phyloP scores from a whole-genome alignment of 2,797 vertebrate genomes.

The Clarias pachynema region DNA sequence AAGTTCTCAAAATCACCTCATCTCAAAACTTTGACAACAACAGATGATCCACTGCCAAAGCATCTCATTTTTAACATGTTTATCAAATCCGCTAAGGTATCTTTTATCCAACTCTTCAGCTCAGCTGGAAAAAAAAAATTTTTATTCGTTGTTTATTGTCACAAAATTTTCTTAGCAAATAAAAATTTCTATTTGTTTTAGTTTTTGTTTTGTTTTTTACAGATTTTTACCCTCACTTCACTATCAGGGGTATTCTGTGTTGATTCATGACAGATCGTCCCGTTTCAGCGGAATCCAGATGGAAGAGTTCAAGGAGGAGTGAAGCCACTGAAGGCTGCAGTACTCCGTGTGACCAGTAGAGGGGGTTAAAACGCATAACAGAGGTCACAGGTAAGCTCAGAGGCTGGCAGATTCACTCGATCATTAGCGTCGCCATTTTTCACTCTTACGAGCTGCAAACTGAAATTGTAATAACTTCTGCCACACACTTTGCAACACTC shows the following conservation, averaged over 20 bases:
- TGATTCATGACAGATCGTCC: not conserved
- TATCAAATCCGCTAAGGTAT: not conserved
- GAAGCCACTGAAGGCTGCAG: constrained; percentile 43
- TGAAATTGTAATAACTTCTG: not conserved
- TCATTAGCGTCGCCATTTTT: not conserved
- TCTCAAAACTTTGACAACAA: not conserved
- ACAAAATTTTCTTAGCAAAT: no score
- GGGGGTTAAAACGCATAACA: constrained; percentile 65
- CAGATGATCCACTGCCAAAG: not conserved
- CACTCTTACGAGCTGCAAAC: not conserved
- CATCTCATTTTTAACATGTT: not conserved
- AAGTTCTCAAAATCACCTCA: not conserved
- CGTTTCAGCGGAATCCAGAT: not conserved
- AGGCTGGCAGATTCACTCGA: not conserved
- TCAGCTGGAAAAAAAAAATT: no score
- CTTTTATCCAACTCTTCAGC: not conserved
- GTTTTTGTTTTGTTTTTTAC: no score
- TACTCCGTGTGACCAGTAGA: constrained; percentile 71
- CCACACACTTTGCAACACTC: no score
- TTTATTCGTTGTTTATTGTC: no score
- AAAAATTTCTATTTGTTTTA: no score
- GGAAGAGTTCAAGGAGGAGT: not conserved
- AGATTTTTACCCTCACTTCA: not conserved
- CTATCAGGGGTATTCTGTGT: not conserved
- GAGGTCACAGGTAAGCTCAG: constrained; percentile 11